Evolutionary conservation across 2,797 vertebrate genomes (phyloP), one percentile per base, ranked within the genome.

Genomic region (Sylvilagus floridanus): DNA sequence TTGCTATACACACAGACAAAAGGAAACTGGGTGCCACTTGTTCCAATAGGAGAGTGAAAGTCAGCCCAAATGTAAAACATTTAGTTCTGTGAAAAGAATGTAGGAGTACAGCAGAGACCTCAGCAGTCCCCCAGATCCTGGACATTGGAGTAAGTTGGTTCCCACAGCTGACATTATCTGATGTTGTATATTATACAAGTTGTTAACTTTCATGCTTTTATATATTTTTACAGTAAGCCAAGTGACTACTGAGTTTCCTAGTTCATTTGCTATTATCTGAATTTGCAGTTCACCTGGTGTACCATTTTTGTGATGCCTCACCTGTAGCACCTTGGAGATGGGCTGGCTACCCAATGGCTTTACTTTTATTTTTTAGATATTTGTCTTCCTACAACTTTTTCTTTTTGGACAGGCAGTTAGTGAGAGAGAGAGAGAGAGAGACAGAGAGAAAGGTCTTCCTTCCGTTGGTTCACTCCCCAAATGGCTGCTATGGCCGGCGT

Each of bases 151-250:
- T 63, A 54, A 93, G 68, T 79, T 72, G 10, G 28, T 72, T 90
- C 35, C 47, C 84, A 88, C 32, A 60, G 65, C 65, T 32, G 60
- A 50, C 6, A 30, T 86, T 77, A 30, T 28, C 81, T 79, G 52
- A 79, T 85, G 91, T 94, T 54, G 84, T 57, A 17, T 90, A 91
- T 92, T 86, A 47, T 62, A 26, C 60, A 93, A 89, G 37, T 83
- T 71, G 52, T 92, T 94, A 94, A 93, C 93, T 93, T 94, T 78
- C 77, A 92, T 93, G 54, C 32, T 19, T 69, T 93, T 52, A 10
- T 81, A 50, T 73, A 86, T 65, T 62, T 85, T 50, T 57, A 42
- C 11, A 94, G 82, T 22, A 37, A 52, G 62, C 2, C 72, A 57
- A 81, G 54, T 30, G 86, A 42, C 84, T 68, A 42, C 42, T 57